These are phyloP conservation scores for Adelognathus sp. DNA, from an alignment of 2,888 invertebrate genomes.

Conservation along the genomic window DNA sequence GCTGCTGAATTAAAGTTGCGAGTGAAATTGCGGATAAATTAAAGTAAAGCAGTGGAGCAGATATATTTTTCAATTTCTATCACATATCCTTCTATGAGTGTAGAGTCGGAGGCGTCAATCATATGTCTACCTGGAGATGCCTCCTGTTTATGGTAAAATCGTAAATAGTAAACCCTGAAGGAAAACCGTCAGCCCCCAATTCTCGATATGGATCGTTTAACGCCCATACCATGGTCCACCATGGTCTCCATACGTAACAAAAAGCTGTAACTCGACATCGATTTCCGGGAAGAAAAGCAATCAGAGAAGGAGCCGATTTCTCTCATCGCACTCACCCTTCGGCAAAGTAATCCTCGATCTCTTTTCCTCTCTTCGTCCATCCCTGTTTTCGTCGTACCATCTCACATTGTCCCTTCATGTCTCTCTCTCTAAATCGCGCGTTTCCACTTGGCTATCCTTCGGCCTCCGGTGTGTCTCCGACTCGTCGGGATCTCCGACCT, in stretches of 20 bases:
- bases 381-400: conserved; percentile 12
- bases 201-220: conserved; percentile 19
- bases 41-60: no score
- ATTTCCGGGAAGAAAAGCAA: conserved; percentile 70
- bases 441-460: conserved; percentile 42
- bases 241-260: conserved; percentile 60
- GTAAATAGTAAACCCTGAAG: no score
- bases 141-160: no score
- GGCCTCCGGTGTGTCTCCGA: conserved; percentile 29
- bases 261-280: conserved; percentile 70
- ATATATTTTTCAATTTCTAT: no score
- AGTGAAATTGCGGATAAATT: no score
- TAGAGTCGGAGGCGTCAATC: no score
- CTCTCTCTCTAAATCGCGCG: conserved; percentile 33
- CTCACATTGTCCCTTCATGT: conserved; percentile 15
- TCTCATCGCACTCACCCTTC: conserved; percentile 28
- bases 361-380: conserved; percentile 2
- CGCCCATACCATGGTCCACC: neutral
- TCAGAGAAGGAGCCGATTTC: conserved; percentile 66
- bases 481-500: conserved; percentile 56
- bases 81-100: no score
- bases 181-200: no score
- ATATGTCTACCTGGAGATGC: no score
- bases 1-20: no score
- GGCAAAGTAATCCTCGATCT: neutral